Evolutionary conservation across 1,140 invertebrate genomes (phyloP).

Genomic region (Camponotus floridanus): DNA sequence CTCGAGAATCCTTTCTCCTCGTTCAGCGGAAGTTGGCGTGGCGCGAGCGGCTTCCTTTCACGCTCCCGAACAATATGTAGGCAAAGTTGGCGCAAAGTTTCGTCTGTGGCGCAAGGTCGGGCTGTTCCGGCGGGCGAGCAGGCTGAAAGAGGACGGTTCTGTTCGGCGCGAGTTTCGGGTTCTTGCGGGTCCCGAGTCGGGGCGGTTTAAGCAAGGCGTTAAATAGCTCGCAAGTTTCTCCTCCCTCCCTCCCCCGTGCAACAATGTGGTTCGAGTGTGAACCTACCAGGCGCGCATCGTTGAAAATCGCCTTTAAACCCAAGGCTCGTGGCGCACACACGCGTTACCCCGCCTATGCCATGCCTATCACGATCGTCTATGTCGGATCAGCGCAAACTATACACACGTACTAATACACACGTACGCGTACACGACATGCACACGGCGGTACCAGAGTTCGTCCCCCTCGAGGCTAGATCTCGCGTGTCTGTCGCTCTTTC

Average conservation of each 20-base stretch:
- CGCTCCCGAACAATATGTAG: slow-evolving; percentile 76
- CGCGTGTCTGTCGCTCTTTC: slow-evolving; percentile 65
- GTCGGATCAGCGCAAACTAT: slow-evolving; percentile 31
- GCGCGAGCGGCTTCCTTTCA: slow-evolving; percentile 74
- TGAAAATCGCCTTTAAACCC: slow-evolving; percentile 74
- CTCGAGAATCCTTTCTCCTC: slow-evolving; percentile 55
- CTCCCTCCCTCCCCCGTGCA: slow-evolving; percentile 72
- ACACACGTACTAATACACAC: neutral
- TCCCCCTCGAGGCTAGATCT: slow-evolving; percentile 25
- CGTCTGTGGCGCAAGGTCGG: slow-evolving; percentile 70
- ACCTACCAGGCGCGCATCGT: slow-evolving; percentile 75
- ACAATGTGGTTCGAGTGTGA: slow-evolving; percentile 83
- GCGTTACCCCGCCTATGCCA: slow-evolving; percentile 58
- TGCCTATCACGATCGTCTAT: slow-evolving; percentile 36
- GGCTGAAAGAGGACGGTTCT: slow-evolving; percentile 68
- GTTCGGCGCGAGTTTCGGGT: slow-evolving; percentile 74
- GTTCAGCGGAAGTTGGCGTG: slow-evolving; percentile 64
- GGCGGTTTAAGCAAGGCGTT: slow-evolving; percentile 81
- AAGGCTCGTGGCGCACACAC: slow-evolving; percentile 21
- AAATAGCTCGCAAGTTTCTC: slow-evolving; percentile 84
- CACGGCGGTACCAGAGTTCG: slow-evolving; percentile 15
- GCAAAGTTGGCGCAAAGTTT: slow-evolving; percentile 80
- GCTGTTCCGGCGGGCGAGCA: slow-evolving; percentile 34
- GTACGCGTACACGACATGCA: neutral
- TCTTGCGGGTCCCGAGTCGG: slow-evolving; percentile 76